phyloP scores from a whole-genome alignment of 2,113 vertebrate species.

The Notarius lentiginosus region DNA sequence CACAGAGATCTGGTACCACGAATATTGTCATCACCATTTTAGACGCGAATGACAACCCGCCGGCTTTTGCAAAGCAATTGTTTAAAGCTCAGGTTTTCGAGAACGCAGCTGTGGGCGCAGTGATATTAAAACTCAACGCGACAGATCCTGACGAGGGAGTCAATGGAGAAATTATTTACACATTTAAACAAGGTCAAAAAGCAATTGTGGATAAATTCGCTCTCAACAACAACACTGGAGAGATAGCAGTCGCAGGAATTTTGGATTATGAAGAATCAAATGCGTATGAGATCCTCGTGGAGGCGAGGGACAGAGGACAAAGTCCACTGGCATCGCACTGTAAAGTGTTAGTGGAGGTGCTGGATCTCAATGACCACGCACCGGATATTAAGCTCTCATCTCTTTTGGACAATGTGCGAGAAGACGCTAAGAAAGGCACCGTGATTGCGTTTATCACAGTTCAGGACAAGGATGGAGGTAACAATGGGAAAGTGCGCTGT shows the following conservation, averaged over 20 bases:
- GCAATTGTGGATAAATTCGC: conserved; percentile 21
- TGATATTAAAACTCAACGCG: conserved; percentile 59
- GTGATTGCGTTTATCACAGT: conserved; percentile 74
- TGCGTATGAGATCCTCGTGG: conserved; percentile 77
- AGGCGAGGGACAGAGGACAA: conserved; percentile 74
- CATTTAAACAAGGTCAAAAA: conserved; percentile 28
- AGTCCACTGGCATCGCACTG: conserved; percentile 73
- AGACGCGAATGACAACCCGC: conserved; percentile 66
- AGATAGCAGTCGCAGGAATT: conserved; percentile 63
- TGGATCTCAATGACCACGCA: conserved; percentile 81
- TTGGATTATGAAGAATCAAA: conserved; percentile 76
- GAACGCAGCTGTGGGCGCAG: conserved; percentile 51
- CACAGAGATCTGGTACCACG: conserved; percentile 61
- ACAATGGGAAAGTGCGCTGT: conserved; percentile 50
- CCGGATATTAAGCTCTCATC: conserved; percentile 76
- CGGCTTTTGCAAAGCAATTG: conserved; percentile 57
- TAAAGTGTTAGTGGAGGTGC: conserved; percentile 73
- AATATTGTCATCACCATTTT: conserved; percentile 59
- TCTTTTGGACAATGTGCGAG: conserved; percentile 66
- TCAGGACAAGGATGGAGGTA: conserved; percentile 55
- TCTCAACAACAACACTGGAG: conserved; percentile 39
- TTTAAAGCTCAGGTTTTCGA: conserved; percentile 61
- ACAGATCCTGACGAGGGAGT: conserved; percentile 63
- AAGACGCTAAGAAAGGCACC: conserved; percentile 69
- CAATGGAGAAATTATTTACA: conserved; percentile 54